A percentile compares a stretch with the other conserved stretches of the same genome.
Evolutionary conservation across 2,797 vertebrate genomes (phyloP).

Genomic region (Iguana delicatissima): DNA sequence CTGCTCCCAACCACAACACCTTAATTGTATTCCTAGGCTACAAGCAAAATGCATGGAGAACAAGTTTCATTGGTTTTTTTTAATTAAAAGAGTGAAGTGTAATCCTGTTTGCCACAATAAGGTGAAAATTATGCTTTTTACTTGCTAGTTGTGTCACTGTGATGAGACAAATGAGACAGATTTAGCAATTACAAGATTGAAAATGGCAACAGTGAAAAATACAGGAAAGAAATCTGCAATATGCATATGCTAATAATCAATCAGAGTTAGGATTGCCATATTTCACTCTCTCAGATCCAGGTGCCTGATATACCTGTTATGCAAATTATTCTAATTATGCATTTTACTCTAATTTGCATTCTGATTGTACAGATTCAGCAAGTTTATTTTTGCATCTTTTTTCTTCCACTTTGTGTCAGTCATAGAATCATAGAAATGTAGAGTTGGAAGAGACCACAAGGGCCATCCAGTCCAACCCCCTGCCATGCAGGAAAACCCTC

Average conservation of each 20-base stretch:
- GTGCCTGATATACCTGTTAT: too few relatives aligned
- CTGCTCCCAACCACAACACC: slow-evolving; percentile 14
- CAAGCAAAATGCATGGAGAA: not conserved
- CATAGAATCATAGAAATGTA: too few relatives aligned
- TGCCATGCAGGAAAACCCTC: too few relatives aligned
- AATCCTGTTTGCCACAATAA: not conserved
- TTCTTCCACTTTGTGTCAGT: too few relatives aligned
- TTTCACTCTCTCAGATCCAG: too few relatives aligned
- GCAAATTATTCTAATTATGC: too few relatives aligned
- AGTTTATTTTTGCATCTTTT: too few relatives aligned
- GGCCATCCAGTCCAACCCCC: too few relatives aligned
- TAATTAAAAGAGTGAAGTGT: slow-evolving; percentile 5
- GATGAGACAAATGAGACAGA: not conserved
- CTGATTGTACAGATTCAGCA: too few relatives aligned
- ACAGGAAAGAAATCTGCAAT: not conserved
- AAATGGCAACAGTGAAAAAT: not conserved
- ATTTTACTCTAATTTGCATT: too few relatives aligned
- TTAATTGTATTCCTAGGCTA: slow-evolving; percentile 19
- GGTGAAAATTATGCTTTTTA: slow-evolving; percentile 24
- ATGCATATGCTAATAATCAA: not conserved
- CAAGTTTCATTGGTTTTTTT: not conserved
- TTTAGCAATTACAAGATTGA: slow-evolving; percentile 5
- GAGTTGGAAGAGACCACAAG: too few relatives aligned
- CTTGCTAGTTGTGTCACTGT: slow-evolving; percentile 6
- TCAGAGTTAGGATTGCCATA: not conserved